Evolutionary conservation across 2,888 invertebrate species (phyloP), one percentile per base, ranked within the genome.

Genomic region (Parascotia fuliginaria): DNA sequence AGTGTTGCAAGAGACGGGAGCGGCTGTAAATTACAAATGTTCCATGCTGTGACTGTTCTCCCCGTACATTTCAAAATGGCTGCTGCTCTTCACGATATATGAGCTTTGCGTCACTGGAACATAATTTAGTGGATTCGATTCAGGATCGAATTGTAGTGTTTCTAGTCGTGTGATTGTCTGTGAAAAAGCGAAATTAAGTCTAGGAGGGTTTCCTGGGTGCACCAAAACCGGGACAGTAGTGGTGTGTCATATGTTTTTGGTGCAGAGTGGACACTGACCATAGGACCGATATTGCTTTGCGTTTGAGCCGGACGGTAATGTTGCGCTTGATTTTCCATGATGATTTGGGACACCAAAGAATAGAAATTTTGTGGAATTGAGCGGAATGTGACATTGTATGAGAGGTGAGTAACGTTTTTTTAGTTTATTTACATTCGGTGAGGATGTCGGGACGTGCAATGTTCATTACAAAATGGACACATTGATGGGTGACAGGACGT

Each of bases 21-120:
- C 79, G 75, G 81, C 79, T 70, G 79, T 80, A 89, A 89, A 83
- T 85, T 86, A 81, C 85, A 80, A 90, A 89, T 88, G 89, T 91
- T 91, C 90, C 92, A 92, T 91, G 92, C 92, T 90, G 89, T 92
- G 92, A 92, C 89, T 91, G 88, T 87, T 87, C 88, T 90, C 91
- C 90, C 88, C 89, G 90, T 91, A 90, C 92, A 91, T 92, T 92
- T 92, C 93, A 93, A 93, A 93, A 93, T 93, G 93, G 93, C 93
- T 92, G 92, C 92, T 92, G 92, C 87, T 92, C 92, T 89, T 91
- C 85, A 87, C 90, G 91, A 92, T 91, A 90, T 87, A 87, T 91
- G 91, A 92, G 92, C 92, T 93, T 93, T 93, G 92, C 92, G 92
- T 92, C 93, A 92, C 92, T 93, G 91, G 90, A 92, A 91, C 88